Evolutionary conservation across 2,888 invertebrate species (phyloP).

Genomic region (Orchesellides sinensis): DNA sequence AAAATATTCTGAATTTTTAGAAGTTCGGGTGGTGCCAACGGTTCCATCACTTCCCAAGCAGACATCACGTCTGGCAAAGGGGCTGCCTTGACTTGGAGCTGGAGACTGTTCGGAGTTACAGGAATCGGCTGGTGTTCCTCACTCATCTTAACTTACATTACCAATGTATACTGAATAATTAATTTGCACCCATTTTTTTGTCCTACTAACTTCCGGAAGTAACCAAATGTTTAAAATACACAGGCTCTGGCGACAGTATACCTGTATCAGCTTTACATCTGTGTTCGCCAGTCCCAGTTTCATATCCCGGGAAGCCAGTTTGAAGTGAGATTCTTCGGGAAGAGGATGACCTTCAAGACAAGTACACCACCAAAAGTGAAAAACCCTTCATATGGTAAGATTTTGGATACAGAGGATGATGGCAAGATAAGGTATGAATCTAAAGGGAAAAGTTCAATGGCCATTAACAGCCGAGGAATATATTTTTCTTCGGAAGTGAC

Average conservation of each 20-base stretch:
- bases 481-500: not conserved
- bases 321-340: too few relatives aligned
- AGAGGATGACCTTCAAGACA: too few relatives aligned
- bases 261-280: too few relatives aligned
- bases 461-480: not conserved
- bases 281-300: too few relatives aligned
- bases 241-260: not conserved
- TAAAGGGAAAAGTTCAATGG: not conserved
- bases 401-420: too few relatives aligned
- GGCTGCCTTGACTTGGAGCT: conserved; percentile 34
- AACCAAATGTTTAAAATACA: not conserved
- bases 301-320: too few relatives aligned
- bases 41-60: not conserved
- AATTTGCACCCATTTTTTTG: not conserved
- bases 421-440: not conserved
- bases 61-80: conserved; percentile 9
- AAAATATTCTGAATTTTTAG: not conserved
- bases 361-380: too few relatives aligned
- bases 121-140: not conserved
- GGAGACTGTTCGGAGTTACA: not conserved
- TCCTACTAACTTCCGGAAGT: not conserved
- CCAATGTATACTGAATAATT: not conserved
- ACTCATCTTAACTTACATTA: not conserved
- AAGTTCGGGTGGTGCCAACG: not conserved
- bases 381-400: too few relatives aligned